Evolutionary conservation across 2,113 vertebrate species (phyloP).

Genomic region (Circaetus gallicus): DNA sequence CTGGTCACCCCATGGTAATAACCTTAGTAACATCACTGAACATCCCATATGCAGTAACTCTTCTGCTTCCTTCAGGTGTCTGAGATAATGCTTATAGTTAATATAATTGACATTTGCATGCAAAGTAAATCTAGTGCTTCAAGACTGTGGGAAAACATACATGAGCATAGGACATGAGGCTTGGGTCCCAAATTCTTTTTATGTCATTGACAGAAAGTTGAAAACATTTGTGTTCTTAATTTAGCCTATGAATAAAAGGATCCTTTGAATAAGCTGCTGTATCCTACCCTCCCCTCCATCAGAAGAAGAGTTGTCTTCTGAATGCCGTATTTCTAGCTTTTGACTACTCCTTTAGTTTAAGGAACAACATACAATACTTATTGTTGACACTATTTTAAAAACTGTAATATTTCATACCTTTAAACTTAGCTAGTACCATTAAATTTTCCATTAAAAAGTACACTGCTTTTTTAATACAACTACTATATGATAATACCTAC

Average conservation of each 20-base stretch:
- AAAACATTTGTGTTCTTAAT: not conserved
- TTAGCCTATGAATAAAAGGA: not conserved
- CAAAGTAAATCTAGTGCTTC: not conserved
- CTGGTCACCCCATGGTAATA: not conserved
- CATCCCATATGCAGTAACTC: not conserved
- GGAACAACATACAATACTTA: not conserved
- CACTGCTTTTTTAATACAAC: not conserved
- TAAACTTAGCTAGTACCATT: not conserved
- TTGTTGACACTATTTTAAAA: not conserved
- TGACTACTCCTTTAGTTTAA: not conserved
- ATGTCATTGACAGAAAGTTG: not conserved
- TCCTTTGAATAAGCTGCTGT: not conserved
- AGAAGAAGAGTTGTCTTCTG: not conserved
- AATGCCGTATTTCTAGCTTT: not conserved
- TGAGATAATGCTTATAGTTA: not conserved
- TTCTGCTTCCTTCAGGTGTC: not conserved
- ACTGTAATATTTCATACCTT: too few relatives aligned
- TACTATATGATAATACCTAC: not conserved
- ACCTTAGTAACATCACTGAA: not conserved
- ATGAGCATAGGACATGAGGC: fast-evolving
- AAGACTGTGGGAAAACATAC: not conserved
- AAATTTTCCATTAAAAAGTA: not conserved
- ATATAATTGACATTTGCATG: not conserved
- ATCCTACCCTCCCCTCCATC: not conserved
- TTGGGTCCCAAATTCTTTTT: too few relatives aligned